These are phyloP conservation scores for Tetragonula clypearis DNA, from an alignment of 1,140 invertebrate species.

Conservation along the genomic window DNA sequence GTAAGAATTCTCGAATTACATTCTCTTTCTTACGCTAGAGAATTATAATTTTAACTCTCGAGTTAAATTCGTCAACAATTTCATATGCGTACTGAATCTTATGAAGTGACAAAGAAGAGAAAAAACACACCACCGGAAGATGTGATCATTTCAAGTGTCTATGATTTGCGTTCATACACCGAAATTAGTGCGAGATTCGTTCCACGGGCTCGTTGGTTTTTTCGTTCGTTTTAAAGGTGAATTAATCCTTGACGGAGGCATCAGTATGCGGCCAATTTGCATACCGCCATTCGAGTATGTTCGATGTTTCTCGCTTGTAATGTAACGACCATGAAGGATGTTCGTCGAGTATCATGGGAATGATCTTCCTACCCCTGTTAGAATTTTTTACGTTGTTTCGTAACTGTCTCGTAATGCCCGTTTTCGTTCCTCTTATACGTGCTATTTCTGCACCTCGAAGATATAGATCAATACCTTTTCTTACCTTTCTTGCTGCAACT, in stretches of 20 bases:
- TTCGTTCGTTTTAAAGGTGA: not conserved
- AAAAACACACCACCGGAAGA: too few relatives aligned
- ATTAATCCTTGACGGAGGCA: not conserved
- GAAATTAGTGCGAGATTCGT: constrained; percentile 10
- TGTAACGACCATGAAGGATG: not conserved
- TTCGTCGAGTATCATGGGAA: not conserved
- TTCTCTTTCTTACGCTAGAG: too few relatives aligned
- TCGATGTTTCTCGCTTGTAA: not conserved
- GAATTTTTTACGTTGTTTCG: not conserved
- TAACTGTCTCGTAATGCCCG: not conserved
- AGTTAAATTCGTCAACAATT: too few relatives aligned
- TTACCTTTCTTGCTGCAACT: not conserved
- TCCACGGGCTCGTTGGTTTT: not conserved
- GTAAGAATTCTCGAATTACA: too few relatives aligned
- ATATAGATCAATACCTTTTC: not conserved
- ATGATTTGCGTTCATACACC: not conserved
- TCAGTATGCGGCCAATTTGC: constrained; percentile 20
- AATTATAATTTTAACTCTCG: too few relatives aligned
- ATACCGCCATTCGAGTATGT: not conserved
- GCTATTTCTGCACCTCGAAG: not conserved
- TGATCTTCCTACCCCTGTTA: not conserved
- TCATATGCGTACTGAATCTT: too few relatives aligned
- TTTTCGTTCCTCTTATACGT: not conserved
- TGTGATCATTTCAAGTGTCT: not conserved
- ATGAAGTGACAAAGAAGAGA: too few relatives aligned